Evolutionary conservation across 2,113 vertebrate species (phyloP).

Genomic region (Protomyctophum bolini): DNA sequence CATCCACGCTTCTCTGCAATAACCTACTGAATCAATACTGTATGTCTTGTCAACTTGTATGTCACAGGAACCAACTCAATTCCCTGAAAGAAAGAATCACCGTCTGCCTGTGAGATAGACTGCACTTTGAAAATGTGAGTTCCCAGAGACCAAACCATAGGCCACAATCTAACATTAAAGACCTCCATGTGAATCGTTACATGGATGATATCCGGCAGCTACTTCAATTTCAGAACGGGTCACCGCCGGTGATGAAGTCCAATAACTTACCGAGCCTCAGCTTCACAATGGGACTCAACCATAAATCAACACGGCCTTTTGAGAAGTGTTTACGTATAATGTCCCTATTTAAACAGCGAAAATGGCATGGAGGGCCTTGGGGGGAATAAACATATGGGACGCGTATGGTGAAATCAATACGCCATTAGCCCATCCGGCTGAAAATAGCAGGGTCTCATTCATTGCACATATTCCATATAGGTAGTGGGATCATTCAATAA

Average conservation of each 20-base stretch:
- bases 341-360: conserved; percentile 68
- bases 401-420: conserved; percentile 72
- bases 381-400: conserved; percentile 68
- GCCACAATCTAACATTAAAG: conserved; percentile 11
- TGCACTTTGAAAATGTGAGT: background rate
- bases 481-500: conserved; percentile 57
- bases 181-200: conserved; percentile 46
- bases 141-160: conserved; percentile 3
- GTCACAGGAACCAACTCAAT: background rate
- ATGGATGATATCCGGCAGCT: conserved; percentile 30
- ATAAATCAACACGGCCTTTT: conserved; percentile 65
- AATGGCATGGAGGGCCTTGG: conserved; percentile 57
- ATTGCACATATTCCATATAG: conserved; percentile 59
- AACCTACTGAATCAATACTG: background rate
- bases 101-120: conserved; percentile 7
- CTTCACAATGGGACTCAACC: conserved; percentile 29
- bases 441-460: conserved; percentile 30
- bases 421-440: conserved; percentile 67
- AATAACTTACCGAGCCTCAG: conserved; percentile 37
- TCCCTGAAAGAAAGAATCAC: background rate
- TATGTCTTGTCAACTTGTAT: no score
- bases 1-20: background rate
- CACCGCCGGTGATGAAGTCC: conserved; percentile 42
- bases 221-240: conserved; percentile 53
- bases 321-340: conserved; percentile 72